A percentile compares a stretch with the other conserved stretches of the same genome.
phyloP scores from a whole-genome alignment of 2,113 vertebrate species.

The Thalassoma bifasciatum region DNA sequence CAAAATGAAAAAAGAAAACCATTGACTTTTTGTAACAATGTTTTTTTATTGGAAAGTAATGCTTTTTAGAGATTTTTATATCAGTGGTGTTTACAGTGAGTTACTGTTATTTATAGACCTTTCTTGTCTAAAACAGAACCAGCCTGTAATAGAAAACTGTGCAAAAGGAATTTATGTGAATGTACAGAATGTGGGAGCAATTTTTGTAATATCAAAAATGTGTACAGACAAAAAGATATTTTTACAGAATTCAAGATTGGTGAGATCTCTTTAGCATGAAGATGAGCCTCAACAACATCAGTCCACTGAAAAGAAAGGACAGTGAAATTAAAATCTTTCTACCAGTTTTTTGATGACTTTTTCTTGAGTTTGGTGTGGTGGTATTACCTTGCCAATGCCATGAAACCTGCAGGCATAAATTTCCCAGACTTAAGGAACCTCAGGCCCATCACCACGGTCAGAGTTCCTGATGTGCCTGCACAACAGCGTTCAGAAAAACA shows the following conservation, averaged over 20 bases:
- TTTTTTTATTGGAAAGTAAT: neutral
- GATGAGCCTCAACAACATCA: constrained; percentile 87
- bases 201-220: neutral
- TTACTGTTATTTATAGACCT: neutral
- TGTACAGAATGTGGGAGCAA: neutral
- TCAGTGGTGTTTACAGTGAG: neutral
- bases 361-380: neutral
- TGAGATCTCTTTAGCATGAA: constrained; percentile 72
- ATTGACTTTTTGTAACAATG: too few species aligned
- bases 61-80: neutral
- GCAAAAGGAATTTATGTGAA: constrained; percentile 1
- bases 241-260: constrained; percentile 26
- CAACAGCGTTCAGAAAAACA: constrained; percentile 32
- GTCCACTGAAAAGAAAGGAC: constrained; percentile 79
- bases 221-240: neutral
- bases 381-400: constrained; percentile 88
- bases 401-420: constrained; percentile 93
- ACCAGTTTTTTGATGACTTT: neutral
- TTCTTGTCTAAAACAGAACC: neutral
- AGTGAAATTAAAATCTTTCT: neutral
- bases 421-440: constrained; percentile 91
- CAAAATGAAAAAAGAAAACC: too few species aligned
- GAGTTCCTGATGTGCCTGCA: constrained; percentile 87
- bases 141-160: neutral
- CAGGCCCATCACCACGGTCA: constrained; percentile 90